Base-by-base conservation (phyloP, 2,797 vertebrate species). In the Hippoglossus hippoglossus region DNA sequence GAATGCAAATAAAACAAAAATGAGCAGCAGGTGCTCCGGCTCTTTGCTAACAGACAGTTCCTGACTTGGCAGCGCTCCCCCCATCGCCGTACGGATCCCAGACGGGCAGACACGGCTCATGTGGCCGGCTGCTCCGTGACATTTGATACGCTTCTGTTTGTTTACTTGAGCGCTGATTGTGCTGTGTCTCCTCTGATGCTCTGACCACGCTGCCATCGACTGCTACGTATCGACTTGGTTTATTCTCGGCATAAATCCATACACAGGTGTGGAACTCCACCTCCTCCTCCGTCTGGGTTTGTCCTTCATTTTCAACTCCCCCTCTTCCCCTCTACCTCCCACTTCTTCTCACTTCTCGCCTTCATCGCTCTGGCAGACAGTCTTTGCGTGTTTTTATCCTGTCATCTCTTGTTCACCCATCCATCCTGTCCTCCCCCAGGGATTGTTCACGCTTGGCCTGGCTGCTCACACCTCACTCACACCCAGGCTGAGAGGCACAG, bases 401-500 rank as follows among this genome's bases (percentile, higher is more conserved):
- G 72, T 77, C 81, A 73, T 86, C 76, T 78, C 82, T 66, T 82
- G 83, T 74, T 88, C 74, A 79, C 57, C 67, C 81, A 82, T 83
- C 83, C 80, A 63, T 84, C 79, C 68, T 52, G 28, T 16, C 64
- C 46, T 72, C 75, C 71, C 66, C 2, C 18, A 36, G 85, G 85
- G 79, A 76, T 90, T 88, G 73, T 84, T 91, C 82, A 91, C 44
- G 87, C 84, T 82, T 31, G 80, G 74, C 64, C 63, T 61, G 67
- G 77, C 85, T 71, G 74, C 82, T 83, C 81, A 78, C 86, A 85
- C 81, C 68, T 84, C 77, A 76, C 81, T 75, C 74, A 79, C 85
- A 73, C 65, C 75, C 79, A 54, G 34, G 59, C 81, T 73, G 61
- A 65, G 58, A 80, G 39, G 59, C 81, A 71, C 63, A 65, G 58